Conservation (phyloP, 2,113 vertebrate genomes). For the Bubo scandiacus region DNA sequence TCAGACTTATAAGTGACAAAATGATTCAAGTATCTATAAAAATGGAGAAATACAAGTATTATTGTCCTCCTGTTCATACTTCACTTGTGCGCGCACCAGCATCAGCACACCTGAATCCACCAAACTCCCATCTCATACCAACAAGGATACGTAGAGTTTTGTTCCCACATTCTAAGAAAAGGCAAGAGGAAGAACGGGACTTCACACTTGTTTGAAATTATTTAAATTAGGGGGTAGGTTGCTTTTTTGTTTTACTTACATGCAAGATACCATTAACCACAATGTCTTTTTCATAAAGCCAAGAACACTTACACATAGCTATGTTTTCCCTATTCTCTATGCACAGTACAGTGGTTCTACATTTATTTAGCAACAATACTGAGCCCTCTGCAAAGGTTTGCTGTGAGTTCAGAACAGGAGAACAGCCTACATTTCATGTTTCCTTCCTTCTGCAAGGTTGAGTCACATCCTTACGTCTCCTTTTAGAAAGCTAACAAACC, state of each 20-base stretch:
- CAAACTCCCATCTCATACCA: background rate
- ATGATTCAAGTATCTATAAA: background rate
- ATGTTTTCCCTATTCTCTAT: background rate
- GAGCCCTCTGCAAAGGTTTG: background rate
- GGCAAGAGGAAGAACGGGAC: background rate
- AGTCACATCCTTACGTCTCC: constrained; percentile 61
- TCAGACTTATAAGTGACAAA: background rate
- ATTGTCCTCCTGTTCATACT: background rate
- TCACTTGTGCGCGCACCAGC: background rate
- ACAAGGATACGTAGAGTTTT: background rate
- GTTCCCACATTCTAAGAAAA: background rate
- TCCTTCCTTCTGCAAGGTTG: constrained; percentile 67
- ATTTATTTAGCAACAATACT: background rate
- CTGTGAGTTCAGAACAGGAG: background rate
- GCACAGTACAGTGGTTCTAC: background rate
- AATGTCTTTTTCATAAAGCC: background rate
- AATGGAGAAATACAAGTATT: background rate
- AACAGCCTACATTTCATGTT: constrained; percentile 38
- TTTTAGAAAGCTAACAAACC: constrained; percentile 44
- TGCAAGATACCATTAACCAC: background rate
- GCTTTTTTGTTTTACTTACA: background rate
- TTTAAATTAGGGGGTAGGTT: background rate
- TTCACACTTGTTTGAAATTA: background rate
- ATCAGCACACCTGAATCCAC: background rate
- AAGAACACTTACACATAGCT: background rate